These are phyloP conservation scores for fruit fly (Drosophila melanogaster) DNA, from an alignment of 1,140 invertebrate genomes.

Conservation along the genomic window Release_6_plus_ISO1_MT NC_004354.4:17087501-17088000, in stretches of 20 bases:
- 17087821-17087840: not conserved
- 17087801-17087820: not conserved
- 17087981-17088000: slow-evolving; percentile 64
- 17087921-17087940: not conserved
- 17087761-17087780: slow-evolving; percentile 58
- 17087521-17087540: slow-evolving; percentile 81
- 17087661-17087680: slow-evolving; percentile 62
- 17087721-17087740: slow-evolving; percentile 51
- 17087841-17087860: not conserved
- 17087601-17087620: not conserved
- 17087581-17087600: slow-evolving; percentile 13
- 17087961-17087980: not conserved
- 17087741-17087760: not conserved
- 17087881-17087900: slow-evolving; percentile 6
- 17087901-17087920: slow-evolving; percentile 52
- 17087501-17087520: slow-evolving; percentile 81
- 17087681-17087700: slow-evolving; percentile 69
- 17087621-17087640: not conserved
- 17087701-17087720: slow-evolving; percentile 2
- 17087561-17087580: slow-evolving; percentile 9
- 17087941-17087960: too few relatives aligned
- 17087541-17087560: slow-evolving; percentile 24
- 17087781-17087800: slow-evolving; percentile 66
- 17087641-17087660: slow-evolving; percentile 4
- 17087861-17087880: not conserved